Conservation (phyloP, 2,888 invertebrate species). For the Rhodophaea formosa region DNA sequence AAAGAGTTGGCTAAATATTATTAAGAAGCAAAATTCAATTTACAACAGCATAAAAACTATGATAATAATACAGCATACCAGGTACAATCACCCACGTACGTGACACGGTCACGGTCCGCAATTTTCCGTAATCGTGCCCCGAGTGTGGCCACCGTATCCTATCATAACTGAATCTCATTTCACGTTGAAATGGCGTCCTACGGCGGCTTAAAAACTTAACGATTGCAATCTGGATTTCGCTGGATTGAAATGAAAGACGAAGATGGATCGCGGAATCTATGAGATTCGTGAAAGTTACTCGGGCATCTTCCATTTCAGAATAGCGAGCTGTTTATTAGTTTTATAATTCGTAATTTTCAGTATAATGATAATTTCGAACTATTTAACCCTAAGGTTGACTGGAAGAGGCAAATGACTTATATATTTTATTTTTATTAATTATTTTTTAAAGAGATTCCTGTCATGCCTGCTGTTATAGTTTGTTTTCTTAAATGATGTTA, state of each 20-base stretch:
- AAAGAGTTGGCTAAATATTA: too few relatives aligned
- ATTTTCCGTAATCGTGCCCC: background rate
- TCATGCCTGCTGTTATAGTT: too few relatives aligned
- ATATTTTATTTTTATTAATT: too few relatives aligned
- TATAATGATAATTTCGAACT: too few relatives aligned
- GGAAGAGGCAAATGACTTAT: too few relatives aligned
- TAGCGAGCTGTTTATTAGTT: background rate
- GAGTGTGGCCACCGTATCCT: constrained; percentile 7
- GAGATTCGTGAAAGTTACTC: background rate
- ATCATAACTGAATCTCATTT: constrained; percentile 39
- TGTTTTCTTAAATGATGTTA: too few relatives aligned
- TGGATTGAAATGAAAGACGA: constrained; percentile 13
- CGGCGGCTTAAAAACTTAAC: constrained; percentile 11
- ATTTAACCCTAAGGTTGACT: too few relatives aligned
- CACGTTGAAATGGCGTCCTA: constrained; percentile 27
- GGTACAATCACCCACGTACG: background rate
- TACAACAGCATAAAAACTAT: background rate
- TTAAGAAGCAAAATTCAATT: background rate
- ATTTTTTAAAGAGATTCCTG: too few relatives aligned
- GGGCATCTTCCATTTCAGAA: background rate
- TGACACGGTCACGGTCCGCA: background rate
- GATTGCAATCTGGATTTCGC: constrained; percentile 13
- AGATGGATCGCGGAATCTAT: constrained; percentile 1
- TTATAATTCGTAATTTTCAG: too few relatives aligned
- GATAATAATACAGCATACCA: background rate